Base-by-base conservation (phyloP, 2,797 vertebrate genomes). In the Cetoscarus ocellatus region DNA sequence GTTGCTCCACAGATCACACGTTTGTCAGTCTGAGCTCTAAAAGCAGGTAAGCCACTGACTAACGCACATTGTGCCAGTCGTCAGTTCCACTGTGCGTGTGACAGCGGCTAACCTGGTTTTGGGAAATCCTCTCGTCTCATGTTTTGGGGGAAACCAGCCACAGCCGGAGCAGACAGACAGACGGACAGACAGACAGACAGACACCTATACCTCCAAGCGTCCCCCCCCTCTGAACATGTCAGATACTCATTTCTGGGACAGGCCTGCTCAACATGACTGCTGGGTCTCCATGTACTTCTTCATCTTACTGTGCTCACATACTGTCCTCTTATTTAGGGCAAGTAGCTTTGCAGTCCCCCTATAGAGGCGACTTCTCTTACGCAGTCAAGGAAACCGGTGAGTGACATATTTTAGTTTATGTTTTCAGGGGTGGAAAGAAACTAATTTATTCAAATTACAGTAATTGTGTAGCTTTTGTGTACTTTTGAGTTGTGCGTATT, bases 61-160 rank as follows among this genome's bases (percentile, higher is more conserved):
- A 98, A 98, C 95, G 98, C 98, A 99, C 98, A 99, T 97, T 99
- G 98, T 94, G 98, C 94, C 92, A 94, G 84, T 95, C 95, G 75
- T 80, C 79, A 93, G 87, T 93, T 94, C 97, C 98, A 99, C 98
- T 99, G 98, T 99, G 98, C 98, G 98, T 99, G 98, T 98, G 98
- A 99, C 98, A 99, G 98, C 97, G 98, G 98, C 98, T 99, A 98
- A 98, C 96, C 96, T 96, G 96, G 93, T 95, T 96, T 96, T 97
- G 94, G 96, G 94, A 95, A 87, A 67, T 77, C 92, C 86, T 65
- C 93, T 86, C 56, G 35, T 44, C 7, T 27, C 7, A 13, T 50
- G 36, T 53, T 54, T 56, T 54, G 55, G 62, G 75, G 48, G 27
- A 62, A 53, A 58, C 72, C 71, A 83, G 71, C 67, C 70, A 5